Evolutionary conservation across 2,113 vertebrate species (phyloP), one percentile per base, ranked within the genome.

Genomic region (Montifringilla adamsi): DNA sequence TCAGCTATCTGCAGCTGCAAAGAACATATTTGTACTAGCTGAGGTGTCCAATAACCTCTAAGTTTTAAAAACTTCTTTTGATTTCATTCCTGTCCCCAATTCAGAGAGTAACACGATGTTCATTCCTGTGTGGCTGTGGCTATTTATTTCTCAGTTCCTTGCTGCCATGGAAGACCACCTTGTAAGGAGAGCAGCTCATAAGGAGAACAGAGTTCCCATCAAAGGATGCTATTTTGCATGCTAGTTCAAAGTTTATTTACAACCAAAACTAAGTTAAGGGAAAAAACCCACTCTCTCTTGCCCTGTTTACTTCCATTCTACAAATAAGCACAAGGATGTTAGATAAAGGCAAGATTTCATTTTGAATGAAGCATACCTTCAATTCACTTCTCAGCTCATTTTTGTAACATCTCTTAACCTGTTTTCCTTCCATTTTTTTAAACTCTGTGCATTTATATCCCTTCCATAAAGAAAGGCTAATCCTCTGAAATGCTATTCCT

Each of bases 21-120:
- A 37, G 2, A 3, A 2, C 0, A 0, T 19, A 21, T 31, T 53
- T 91, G 23, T 31, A 76, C n/a, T 30, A 60, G 22, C 12, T 52
- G 44, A 82, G 33, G 26, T 66, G 64, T 82, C 53, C 26, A 62
- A 20, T 31, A 37, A 53, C 33, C 6, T 44, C 19, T 3, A 78
- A 60, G 6, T 50, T 82, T 55, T 17, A 39, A 27, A 77, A 28
- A 4, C 17, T 28, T 44, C 6, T 68, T 84, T 44, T 31, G 5
- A 44, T 86, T 74, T 93, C 15, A 52, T 64, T 68, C 15, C 58
- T 44, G 8, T 56, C 30, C 78, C 73, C 12, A 43, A 2, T 53
- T 90, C 47, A 72, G 33, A 66, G 7, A 58, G 19, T 30, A 88
- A 73, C 22, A 53, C 2, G 3, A 24, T 33, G 16, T 18, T 80